Evolutionary conservation across 2,797 vertebrate species (phyloP).

Genomic region (Pseudopleuronectes americanus): DNA sequence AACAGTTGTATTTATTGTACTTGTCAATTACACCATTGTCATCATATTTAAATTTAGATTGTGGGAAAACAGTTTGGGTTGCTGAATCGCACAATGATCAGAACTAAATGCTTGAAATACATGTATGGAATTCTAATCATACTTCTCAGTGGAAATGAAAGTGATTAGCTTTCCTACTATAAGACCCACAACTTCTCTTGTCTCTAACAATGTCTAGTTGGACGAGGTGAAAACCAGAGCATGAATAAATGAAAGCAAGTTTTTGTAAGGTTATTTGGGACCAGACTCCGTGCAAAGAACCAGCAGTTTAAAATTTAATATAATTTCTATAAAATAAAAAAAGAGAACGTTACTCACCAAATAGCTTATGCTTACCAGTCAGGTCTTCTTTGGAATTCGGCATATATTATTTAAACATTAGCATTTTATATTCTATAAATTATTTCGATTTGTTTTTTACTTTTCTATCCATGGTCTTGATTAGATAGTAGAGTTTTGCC

Average conservation of each 20-base stretch:
- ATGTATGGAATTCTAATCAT: background rate
- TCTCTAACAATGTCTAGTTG: background rate
- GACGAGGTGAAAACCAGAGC: background rate
- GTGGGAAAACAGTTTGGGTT: background rate
- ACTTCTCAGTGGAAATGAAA: conserved; percentile 30
- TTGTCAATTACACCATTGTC: background rate
- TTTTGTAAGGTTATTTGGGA: background rate
- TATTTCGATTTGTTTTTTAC: too few species aligned
- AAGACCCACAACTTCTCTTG: background rate
- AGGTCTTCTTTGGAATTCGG: background rate
- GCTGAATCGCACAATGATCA: background rate
- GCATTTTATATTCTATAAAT: background rate
- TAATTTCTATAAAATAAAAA: accelerated
- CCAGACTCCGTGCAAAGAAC: background rate
- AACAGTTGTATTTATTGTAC: background rate
- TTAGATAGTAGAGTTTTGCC: too few species aligned
- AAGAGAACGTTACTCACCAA: background rate
- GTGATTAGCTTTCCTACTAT: background rate
- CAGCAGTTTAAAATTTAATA: background rate
- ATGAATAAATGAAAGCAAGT: background rate
- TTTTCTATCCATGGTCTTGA: too few species aligned
- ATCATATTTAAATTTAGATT: background rate
- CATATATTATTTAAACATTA: background rate
- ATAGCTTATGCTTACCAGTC: accelerated
- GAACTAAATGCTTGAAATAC: background rate